Evolutionary conservation across 2,797 vertebrate genomes (phyloP).

Genomic region (Sebastes nivosus): DNA sequence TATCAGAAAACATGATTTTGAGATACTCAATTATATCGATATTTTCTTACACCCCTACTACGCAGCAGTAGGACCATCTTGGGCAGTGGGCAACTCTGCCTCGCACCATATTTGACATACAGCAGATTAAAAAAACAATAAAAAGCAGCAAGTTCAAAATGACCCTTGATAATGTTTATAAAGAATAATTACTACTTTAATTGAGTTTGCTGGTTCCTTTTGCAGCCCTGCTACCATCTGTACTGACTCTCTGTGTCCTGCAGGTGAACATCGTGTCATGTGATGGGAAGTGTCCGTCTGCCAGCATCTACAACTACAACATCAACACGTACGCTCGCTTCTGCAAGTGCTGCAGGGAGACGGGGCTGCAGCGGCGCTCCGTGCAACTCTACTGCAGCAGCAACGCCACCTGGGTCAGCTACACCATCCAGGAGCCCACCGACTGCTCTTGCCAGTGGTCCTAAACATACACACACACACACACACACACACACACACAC

Average conservation of each 20-base stretch:
- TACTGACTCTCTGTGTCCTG: not conserved
- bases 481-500: not conserved
- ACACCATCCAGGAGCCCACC: conserved; percentile 95
- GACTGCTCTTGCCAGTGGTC: conserved; percentile 99
- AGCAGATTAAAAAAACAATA: not conserved
- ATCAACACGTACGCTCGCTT: conserved; percentile 96
- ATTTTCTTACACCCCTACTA: too few species aligned
- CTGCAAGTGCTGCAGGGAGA: conserved; percentile 98
- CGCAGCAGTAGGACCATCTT: not conserved
- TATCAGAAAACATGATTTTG: too few species aligned
- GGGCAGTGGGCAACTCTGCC: not conserved
- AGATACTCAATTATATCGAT: too few species aligned
- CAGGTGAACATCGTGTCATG: conserved; percentile 98
- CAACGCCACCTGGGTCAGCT: conserved; percentile 96
- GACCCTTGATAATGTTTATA: not conserved
- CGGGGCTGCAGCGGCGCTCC: conserved; percentile 90
- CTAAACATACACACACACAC: conserved; percentile 55
- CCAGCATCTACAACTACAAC: conserved; percentile 99
- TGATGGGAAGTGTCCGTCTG: conserved; percentile 96
- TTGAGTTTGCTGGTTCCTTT: not conserved
- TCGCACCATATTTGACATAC: not conserved
- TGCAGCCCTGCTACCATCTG: not conserved
- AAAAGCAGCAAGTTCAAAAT: not conserved
- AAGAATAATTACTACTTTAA: not conserved
- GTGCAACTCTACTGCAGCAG: conserved; percentile 94